Percentiles rank a stretch among this genome's conserved stretches.
Evolutionary conservation across 2,888 invertebrate genomes (phyloP).

Genomic region (Lampropteryx suffumata): DNA sequence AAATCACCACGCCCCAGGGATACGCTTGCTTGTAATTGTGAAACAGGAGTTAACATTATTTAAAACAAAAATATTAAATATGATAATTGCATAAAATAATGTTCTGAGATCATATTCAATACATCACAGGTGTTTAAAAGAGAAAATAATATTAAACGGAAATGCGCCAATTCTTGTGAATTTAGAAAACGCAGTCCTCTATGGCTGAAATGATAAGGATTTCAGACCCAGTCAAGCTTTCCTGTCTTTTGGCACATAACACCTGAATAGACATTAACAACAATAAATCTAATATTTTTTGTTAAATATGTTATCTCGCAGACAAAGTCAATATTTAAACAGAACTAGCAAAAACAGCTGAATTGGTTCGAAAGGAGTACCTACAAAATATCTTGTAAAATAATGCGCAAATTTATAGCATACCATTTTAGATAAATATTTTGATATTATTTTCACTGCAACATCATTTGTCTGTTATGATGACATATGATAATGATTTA

Average conservation of each 20-base stretch:
- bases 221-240: conserved; percentile 33
- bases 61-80: conserved; percentile 69
- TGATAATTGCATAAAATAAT: conserved; percentile 80
- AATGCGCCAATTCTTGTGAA: conserved; percentile 36
- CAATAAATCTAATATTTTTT: conserved; percentile 58
- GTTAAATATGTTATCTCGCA: conserved; percentile 48
- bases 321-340: conserved; percentile 39
- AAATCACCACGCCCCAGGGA: conserved; percentile 55
- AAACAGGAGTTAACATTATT: conserved; percentile 62
- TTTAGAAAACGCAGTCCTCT: conserved; percentile 11
- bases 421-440: too few relatives aligned
- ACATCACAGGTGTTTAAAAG: conserved; percentile 86
- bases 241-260: conserved; percentile 43
- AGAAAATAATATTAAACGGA: conserved; percentile 55
- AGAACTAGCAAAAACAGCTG: background rate
- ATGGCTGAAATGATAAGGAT: conserved; percentile 16
- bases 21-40: conserved; percentile 44
- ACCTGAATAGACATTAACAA: conserved; percentile 54
- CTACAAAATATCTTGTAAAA: conserved; percentile 13
- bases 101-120: conserved; percentile 86
- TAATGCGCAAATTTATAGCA: conserved; percentile 14
- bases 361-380: background rate
- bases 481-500: too few relatives aligned
- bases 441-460: too few relatives aligned
- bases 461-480: too few relatives aligned